phyloP scores from a whole-genome alignment of 64 coral and sea anemone species.

The Catalaphyllia jardinei region DNA sequence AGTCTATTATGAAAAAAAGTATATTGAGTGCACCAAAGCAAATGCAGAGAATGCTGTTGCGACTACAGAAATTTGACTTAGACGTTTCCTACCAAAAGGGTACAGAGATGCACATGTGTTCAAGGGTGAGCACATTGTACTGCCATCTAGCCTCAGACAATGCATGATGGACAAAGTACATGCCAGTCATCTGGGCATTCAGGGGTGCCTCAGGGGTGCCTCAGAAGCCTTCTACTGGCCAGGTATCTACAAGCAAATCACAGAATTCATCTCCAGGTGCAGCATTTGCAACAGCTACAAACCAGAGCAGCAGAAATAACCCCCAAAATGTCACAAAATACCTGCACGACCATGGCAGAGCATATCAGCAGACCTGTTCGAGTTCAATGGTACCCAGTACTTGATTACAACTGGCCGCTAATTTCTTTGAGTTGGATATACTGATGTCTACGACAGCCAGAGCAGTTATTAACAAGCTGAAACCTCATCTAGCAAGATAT shows the following conservation, averaged over 20 bases:
- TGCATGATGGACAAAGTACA: constrained; percentile 45
- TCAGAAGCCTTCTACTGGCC: constrained; percentile 57
- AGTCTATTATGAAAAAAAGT: no score
- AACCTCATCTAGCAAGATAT: constrained; percentile 42
- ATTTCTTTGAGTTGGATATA: no score
- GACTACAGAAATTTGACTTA: no score
- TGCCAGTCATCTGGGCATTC: constrained; percentile 54
- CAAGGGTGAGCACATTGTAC: neutral
- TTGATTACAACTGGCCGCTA: neutral
- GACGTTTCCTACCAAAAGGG: no score
- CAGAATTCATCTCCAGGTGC: no score
- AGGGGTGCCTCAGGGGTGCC: constrained; percentile 44
- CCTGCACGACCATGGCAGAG: constrained; percentile 59
- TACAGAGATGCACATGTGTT: no score
- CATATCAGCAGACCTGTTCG: constrained; percentile 36
- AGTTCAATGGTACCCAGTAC: constrained; percentile 16
- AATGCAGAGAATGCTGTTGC: no score
- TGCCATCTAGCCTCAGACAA: neutral
- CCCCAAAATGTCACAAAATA: constrained; percentile 54
- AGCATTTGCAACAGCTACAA: no score
- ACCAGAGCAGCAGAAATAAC: constrained; percentile 21
- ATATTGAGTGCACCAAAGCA: no score
- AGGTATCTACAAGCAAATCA: constrained; percentile 23
- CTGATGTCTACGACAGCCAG: constrained; percentile 33
- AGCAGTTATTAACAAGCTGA: constrained; percentile 33